Base-by-base conservation (phyloP, 2,797 vertebrate species). In the Falco peregrinus region DNA sequence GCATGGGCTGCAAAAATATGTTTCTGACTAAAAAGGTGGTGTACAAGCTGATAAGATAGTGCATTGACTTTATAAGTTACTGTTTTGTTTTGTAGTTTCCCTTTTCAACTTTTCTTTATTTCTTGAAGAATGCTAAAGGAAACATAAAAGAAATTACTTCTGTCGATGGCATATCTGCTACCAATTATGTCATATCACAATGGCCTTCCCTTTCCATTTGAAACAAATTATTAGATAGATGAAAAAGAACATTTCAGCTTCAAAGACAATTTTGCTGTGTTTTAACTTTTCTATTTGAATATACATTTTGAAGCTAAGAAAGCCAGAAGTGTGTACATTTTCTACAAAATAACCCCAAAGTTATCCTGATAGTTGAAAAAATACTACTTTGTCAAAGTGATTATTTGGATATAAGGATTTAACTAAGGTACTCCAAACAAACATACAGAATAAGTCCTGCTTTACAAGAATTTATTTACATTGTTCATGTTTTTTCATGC, bases 251-350 rank as follows among this genome's bases (percentile, higher is more conserved):
- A 47, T 48, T 67, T 80, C 84, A 5, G 10, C 48, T 93, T 81
- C 35, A 75, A 84, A 65, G 7, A 25, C 5, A 31, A 47, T 14
- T 90, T 68, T 64, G 2, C 8, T 81, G 28, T n/a, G 29, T 4
- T 56, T 67, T 41, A 81, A 3, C 2, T 18, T 82, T 84, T 41
- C 8, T 20, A 16, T 73, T 41, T 29, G 4, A 69, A 33, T 26
- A 43, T 4, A 14, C 16, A 67, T 37, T 91, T 69, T 53, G 35
- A 93, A 63, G 51, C 6, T 25, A 8, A 84, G 18, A 61, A 45
- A 53, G 2, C 2, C 43, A 69, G 18, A 8, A 37, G 4, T 24
- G 6, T 9, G 9, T 26, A 10, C 2, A 1, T 16, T 54, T 76
- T 51, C n/a, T 70, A 26, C 18, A 45, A 77, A 90, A 56, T 41